Evolutionary conservation across 2,113 vertebrate genomes (phyloP).

Genomic region (Alosa alosa): DNA sequence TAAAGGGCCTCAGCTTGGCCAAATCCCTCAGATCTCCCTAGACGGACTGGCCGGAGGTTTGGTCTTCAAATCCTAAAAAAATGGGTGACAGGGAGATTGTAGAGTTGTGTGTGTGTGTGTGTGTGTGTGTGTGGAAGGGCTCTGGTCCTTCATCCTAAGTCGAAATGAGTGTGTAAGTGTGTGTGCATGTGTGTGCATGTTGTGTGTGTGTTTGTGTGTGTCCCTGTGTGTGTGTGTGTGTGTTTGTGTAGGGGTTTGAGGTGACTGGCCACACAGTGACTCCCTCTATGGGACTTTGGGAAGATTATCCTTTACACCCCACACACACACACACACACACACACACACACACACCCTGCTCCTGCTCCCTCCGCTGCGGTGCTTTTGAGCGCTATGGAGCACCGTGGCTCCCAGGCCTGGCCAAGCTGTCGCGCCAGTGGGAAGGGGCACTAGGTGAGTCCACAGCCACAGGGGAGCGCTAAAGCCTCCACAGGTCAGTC

Average conservation of each 20-base stretch:
- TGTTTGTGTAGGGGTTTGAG: neutral
- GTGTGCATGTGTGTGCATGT: neutral
- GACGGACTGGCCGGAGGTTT: no score
- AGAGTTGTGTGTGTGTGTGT: neutral
- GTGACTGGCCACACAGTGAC: no score
- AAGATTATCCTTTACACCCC: no score
- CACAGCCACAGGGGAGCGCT: neutral
- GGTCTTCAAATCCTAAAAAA: no score
- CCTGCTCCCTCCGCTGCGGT: no score
- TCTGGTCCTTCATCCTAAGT: no score
- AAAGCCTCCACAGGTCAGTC: neutral
- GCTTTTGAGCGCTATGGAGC: neutral
- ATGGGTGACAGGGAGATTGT: no score
- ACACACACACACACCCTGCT: neutral
- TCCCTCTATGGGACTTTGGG: neutral
- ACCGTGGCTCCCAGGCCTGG: neutral
- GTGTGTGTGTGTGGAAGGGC: neutral
- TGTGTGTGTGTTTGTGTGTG: neutral
- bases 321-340: neutral
- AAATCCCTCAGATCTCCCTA: slow-evolving; percentile 3
- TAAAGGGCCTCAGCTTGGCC: neutral
- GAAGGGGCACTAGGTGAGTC: neutral
- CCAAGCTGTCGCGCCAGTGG: neutral
- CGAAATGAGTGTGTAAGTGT: neutral
- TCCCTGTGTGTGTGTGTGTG: neutral